Percentiles rank a stretch among this genome's conserved stretches.
phyloP scores from a whole-genome alignment of 2,888 invertebrate genomes.

The Dicycla oo region DNA sequence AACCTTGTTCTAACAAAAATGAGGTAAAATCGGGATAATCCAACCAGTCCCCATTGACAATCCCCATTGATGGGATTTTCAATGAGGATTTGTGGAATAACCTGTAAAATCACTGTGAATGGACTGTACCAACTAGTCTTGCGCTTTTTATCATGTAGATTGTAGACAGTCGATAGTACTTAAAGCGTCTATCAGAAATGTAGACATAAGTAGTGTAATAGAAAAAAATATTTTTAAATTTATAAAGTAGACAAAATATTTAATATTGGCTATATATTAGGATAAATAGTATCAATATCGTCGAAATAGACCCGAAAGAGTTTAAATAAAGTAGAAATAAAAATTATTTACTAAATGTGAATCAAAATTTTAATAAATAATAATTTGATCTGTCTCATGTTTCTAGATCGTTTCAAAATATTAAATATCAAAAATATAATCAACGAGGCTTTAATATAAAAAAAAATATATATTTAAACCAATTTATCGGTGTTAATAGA shows the following conservation, averaged over 20 bases:
- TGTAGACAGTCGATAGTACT: neutral
- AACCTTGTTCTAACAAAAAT: too few species aligned
- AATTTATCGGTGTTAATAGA: slow-evolving; percentile 23
- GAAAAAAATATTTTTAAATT: slow-evolving; percentile 66
- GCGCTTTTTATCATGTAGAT: slow-evolving; percentile 6
- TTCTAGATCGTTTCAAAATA: slow-evolving; percentile 15
- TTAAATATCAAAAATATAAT: slow-evolving; percentile 21
- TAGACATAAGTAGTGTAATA: slow-evolving; percentile 61
- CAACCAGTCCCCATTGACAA: too few species aligned
- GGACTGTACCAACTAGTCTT: too few species aligned
- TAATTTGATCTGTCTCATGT: slow-evolving; percentile 6
- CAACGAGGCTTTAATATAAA: slow-evolving; percentile 8
- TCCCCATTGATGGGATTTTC: too few species aligned
- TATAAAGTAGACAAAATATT: slow-evolving; percentile 61
- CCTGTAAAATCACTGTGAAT: too few species aligned
- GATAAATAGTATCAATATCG: slow-evolving; percentile 34
- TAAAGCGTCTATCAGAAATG: slow-evolving; percentile 39
- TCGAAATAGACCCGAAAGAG: slow-evolving; percentile 35
- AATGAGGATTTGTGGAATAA: too few species aligned
- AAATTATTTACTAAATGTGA: slow-evolving; percentile 13
- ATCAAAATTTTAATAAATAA: slow-evolving; percentile 26
- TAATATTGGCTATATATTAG: slow-evolving; percentile 53
- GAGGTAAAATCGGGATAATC: too few species aligned
- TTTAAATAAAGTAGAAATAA: slow-evolving; percentile 17
- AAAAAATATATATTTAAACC: neutral